A percentile compares a stretch with the other conserved stretches of the same genome.
Evolutionary conservation across 2,888 invertebrate species (phyloP).

Genomic region (Chironomus tentans): DNA sequence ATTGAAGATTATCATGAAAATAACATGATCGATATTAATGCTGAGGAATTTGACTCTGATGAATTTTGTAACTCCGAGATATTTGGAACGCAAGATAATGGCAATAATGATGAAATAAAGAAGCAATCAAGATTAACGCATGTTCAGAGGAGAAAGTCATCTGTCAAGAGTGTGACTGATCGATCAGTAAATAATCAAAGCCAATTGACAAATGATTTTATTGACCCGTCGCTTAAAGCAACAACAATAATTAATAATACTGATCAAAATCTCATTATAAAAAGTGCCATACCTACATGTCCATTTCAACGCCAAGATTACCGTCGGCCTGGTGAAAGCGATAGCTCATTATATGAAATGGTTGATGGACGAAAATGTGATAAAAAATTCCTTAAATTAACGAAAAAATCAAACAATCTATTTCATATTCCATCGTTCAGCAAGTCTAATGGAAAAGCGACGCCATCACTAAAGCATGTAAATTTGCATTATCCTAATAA

Average conservation of each 20-base stretch:
- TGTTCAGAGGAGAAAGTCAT: too few relatives aligned
- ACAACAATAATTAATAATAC: background rate
- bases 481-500: slow-evolving; percentile 41
- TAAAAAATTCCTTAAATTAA: slow-evolving; percentile 22
- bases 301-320: slow-evolving; percentile 40
- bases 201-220: too few relatives aligned
- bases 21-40: background rate
- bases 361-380: background rate
- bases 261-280: background rate
- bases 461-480: slow-evolving; percentile 35
- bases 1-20: slow-evolving; percentile 7
- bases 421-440: slow-evolving; percentile 19
- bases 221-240: background rate
- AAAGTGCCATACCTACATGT: slow-evolving; percentile 36
- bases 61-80: slow-evolving; percentile 9
- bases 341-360: slow-evolving; percentile 18
- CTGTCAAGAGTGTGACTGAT: background rate
- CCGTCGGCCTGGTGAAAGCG: slow-evolving; percentile 29
- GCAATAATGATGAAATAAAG: background rate
- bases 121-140: background rate
- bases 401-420: slow-evolving; percentile 7
- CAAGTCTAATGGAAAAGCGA: slow-evolving; percentile 1
- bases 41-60: background rate
- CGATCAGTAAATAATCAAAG: background rate
- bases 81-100: background rate